phyloP scores from a whole-genome alignment of 2,797 vertebrate species.

The Sebastes itinus region DNA sequence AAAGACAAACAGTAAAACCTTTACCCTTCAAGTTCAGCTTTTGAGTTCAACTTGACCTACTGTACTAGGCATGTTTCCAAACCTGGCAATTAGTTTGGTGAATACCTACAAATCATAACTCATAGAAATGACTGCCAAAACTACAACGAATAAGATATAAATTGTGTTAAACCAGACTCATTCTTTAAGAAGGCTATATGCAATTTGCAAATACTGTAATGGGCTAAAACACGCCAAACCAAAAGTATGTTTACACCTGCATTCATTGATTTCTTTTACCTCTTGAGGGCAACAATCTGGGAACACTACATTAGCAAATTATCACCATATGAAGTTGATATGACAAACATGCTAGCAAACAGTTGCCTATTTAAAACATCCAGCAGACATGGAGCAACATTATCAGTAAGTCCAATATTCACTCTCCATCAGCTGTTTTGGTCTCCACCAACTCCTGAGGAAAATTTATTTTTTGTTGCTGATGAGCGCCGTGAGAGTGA shows the following conservation, averaged over 20 bases:
- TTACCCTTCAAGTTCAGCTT: background rate
- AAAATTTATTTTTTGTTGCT: background rate
- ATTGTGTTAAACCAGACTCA: background rate
- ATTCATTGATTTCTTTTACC: too few species aligned
- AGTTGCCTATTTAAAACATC: background rate
- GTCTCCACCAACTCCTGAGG: background rate
- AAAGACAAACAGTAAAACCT: background rate
- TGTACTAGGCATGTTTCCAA: background rate
- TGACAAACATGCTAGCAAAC: background rate
- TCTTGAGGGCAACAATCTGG: too few species aligned
- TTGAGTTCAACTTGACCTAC: background rate
- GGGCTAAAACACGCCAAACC: background rate
- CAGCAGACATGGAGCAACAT: background rate
- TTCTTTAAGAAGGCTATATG: background rate
- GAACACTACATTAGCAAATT: background rate
- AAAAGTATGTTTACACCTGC: background rate
- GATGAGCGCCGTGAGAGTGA: background rate
- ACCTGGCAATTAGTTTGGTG: too few species aligned
- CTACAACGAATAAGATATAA: too few species aligned
- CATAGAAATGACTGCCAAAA: too few species aligned
- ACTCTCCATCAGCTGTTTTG: too few species aligned
- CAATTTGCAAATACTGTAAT: background rate
- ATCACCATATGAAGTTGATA: background rate
- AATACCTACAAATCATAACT: too few species aligned
- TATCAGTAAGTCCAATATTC: background rate